Base-by-base conservation (phyloP, 2,797 vertebrate species). In the Platalea minor region DNA sequence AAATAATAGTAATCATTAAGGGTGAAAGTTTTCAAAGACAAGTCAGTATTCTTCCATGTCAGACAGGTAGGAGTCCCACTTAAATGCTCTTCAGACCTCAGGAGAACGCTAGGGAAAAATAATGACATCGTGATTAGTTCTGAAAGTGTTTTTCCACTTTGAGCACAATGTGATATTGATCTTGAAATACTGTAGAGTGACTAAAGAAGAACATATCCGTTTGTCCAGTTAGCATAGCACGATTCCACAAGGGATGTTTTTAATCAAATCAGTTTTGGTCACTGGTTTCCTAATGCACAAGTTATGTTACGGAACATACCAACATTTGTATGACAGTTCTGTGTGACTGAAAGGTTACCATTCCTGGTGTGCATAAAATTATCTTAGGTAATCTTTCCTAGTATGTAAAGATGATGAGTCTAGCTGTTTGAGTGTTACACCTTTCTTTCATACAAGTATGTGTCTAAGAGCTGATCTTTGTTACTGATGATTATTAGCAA, bases 401-500 rank as follows among this genome's bases (percentile, higher is more conserved):
- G 5, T 79, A 60, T 63, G 39, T 33, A 57, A 41, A 87, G 20
- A 69, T 73, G 45, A 81, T n/a, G 50, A 56, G 39, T 61, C 45
- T 88, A 53, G 86, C 81, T 79, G 43, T 75, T 96, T 76, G n/a
- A 89, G 80, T 91, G 77, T 83, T 89, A 78, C 57, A 86, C 67
- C 45, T 84, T 95, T 70, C 54, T 76, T 92, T 84, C 33, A 33
- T 54, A 8, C 33, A 57, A 80, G 41, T 91, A 80, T 39, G 60
- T 88, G 31, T 83, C 65, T 91, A 91, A 94, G 82, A 63, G 75
- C 89, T 86, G 61, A 61, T 86, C 33, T 79, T 37, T 74, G 46
- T 97, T 93, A 69, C 51, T 61, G 48, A 53, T 51, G 75, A 87
- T 93, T 84, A 93, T 94, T 93, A 92, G 88, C 96, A 97, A 98